Base-by-base conservation (phyloP, 2,113 vertebrate genomes). In the Buteo buteo region DNA sequence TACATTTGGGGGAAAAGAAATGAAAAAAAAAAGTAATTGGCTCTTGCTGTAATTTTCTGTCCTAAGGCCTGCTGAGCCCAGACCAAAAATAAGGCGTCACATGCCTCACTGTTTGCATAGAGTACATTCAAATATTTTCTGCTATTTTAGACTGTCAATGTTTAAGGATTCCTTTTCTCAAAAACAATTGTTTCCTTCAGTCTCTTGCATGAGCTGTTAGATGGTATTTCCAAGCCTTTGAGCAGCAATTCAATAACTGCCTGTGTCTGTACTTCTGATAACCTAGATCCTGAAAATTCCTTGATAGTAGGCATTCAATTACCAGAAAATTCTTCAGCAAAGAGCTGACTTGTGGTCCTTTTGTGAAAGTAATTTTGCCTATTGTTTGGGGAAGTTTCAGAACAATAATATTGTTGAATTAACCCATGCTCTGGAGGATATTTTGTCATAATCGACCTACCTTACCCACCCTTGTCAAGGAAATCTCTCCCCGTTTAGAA, bases 131-230 rank as follows among this genome's bases (percentile, higher is more conserved):
- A 91, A 54, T n/a, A 72, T 72, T 64, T 82, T 26, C 50, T 77
- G 57, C 40, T 92, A 61, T 76, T 93, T 95, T 52, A 69, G 70
- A 69, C 26, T 76, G 15, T 21, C 82, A 73, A 1, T 12, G 13
- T 79, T 94, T 49, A 77, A 58, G 78, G 50, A 88, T 90, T 88
- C 57, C 36, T 26, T 50, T 94, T 94, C 84, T 95, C 59, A 95
- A 82, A 84, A 95, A 31, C 16, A 86, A 44, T 80, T 62, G 28
- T 52, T 84, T 86, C n/a, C 29, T 82, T 55, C 40, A 64, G 13
- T 69, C 65, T 88, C 25, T 70, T 94, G 28, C 40, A 29, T 47
- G 42, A 90, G 34, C 71, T 73, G 16, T 54, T 73, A 78, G 31
- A 61, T 49, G 19, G 7, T 38, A 57, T 62, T 92, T 91, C 73